Conservation (phyloP, 2,113 vertebrate genomes). For the Chionomys nivalis region DNA sequence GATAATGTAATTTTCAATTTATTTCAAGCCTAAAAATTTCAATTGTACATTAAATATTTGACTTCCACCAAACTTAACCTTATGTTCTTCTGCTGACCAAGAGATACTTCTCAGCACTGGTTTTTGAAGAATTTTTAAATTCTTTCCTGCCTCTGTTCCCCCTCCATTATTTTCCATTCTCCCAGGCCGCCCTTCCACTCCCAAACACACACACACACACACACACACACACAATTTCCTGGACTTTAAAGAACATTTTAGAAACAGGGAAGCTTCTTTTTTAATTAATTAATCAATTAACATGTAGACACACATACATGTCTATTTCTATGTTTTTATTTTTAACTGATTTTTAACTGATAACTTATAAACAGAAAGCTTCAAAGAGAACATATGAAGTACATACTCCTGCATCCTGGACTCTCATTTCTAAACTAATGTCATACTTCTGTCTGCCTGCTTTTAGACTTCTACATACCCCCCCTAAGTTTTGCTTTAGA, state of each 20-base stretch:
- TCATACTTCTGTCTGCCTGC: neutral
- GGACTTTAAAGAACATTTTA: neutral
- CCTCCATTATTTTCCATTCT: neutral
- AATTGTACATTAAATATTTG: neutral
- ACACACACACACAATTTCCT: neutral
- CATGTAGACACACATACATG: neutral
- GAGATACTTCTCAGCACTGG: neutral
- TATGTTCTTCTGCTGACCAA: neutral
- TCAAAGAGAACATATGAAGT: neutral
- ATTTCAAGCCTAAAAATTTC: neutral
- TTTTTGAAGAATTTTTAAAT: neutral
- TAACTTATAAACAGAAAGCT: conserved; percentile 4
- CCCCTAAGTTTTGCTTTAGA: neutral
- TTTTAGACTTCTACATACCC: neutral
- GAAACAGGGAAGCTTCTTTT: neutral
- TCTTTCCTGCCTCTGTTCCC: neutral
- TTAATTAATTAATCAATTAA: neutral
- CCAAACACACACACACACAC: too few species aligned
- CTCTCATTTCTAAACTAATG: neutral
- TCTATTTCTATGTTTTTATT: neutral
- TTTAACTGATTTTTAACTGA: neutral
- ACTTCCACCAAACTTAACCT: neutral
- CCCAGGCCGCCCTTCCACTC: neutral
- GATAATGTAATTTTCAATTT: neutral
- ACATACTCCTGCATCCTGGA: neutral